Conservation (phyloP, 2,797 vertebrate species). For the Rousettus madagascariensis region DNA sequence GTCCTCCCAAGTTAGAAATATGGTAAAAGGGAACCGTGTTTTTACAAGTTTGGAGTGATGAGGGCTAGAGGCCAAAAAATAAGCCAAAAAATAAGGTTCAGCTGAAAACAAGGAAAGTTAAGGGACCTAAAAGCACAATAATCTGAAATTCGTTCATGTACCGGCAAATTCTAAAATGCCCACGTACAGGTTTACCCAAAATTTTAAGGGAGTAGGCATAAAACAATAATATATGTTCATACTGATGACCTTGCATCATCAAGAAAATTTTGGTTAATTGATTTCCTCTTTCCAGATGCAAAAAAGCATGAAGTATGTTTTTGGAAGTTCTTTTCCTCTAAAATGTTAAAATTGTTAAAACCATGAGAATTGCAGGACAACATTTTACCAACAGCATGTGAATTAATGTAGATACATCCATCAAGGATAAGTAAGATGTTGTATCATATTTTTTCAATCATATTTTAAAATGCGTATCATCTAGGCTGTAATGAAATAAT, state of each 20-base stretch:
- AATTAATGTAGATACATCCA: neutral
- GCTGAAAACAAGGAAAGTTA: neutral
- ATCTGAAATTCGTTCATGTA: neutral
- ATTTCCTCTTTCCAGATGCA: neutral
- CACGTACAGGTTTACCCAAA: neutral
- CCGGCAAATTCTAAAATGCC: neutral
- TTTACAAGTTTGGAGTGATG: neutral
- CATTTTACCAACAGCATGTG: neutral
- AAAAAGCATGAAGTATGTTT: neutral
- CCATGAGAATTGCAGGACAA: neutral
- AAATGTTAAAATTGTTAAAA: slow-evolving; percentile 16
- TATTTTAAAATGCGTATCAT: neutral
- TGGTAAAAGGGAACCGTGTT: neutral
- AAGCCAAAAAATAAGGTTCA: neutral
- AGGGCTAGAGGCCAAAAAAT: neutral
- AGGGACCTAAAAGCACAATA: neutral
- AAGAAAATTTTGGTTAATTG: neutral
- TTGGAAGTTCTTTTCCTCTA: neutral
- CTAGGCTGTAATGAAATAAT: neutral
- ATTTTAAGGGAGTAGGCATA: neutral
- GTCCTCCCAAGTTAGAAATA: neutral
- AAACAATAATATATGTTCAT: neutral
- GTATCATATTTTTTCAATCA: neutral
- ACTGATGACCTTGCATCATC: neutral
- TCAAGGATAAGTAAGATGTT: neutral